Base-by-base conservation (phyloP, 2,797 vertebrate genomes). In the Lepilemur septentrionalis region DNA sequence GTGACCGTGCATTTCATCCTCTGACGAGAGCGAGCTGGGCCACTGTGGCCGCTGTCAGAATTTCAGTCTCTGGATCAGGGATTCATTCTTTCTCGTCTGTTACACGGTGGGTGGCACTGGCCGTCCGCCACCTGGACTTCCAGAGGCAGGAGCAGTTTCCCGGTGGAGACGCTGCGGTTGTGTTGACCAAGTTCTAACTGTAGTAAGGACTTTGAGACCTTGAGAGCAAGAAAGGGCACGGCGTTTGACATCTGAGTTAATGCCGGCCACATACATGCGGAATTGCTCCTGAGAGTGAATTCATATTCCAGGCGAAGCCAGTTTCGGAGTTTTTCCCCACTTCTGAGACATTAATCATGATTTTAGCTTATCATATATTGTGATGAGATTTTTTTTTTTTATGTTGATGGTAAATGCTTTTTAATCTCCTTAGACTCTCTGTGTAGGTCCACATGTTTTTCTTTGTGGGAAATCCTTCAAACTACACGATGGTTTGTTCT, bases 261-360 rank as follows among this genome's bases (percentile, higher is more conserved):
- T 5, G 38, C 7, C 8, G 30, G 35, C 48, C n/a, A 0, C 4
- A 2, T 10, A 2, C 4, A 2, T 1, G 0, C 22, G 6, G 2
- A 48, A 2, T 2, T 11, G 43, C 72, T 3, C 2, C 32, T 7
- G 2, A 38, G 12, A 0, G 7, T 13, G 4, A 13, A 2, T 12
- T 2, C 17, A 15, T 15, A 4, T 35, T 17, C 20, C 20, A 3
- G 4, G 35, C 2, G 4, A 41, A 41, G 38, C 4, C 18, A 10
- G 28, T 11, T 9, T 12, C 8, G 52, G 32, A 7, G 41, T 7
- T 67, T 50, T 32, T 28, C 38, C 46, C 2, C 38, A 5, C 7
- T 67, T 28, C 7, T 7, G 9, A 15, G 3, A 52, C 30, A 52
- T 28, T 10, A 52, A 43, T 63, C 52, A 0, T 50, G 65, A 11